Conservation (phyloP, 2,888 invertebrate genomes). For the Harpagoxenus sublaevis region DNA sequence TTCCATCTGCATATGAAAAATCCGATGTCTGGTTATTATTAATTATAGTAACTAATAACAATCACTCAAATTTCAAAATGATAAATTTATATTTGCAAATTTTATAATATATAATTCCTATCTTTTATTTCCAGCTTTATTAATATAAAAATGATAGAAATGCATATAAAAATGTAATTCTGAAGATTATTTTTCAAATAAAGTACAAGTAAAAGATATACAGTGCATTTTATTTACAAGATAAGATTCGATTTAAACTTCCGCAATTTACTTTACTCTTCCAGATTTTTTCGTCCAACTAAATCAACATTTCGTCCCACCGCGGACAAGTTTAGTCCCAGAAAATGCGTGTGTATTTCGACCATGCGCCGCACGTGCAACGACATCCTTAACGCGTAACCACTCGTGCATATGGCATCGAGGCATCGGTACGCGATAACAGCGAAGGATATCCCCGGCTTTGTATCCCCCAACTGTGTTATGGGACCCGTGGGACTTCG, state of each 20-base stretch:
- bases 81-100: neutral
- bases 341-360: slow-evolving; percentile 24
- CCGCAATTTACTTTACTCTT: neutral
- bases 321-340: neutral
- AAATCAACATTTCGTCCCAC: neutral
- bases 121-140: neutral
- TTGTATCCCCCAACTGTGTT: slow-evolving; percentile 74
- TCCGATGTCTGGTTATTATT: no score
- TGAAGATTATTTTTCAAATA: no score
- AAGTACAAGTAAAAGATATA: no score
- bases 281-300: neutral
- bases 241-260: neutral
- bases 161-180: no score
- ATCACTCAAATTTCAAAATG: neutral
- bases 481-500: slow-evolving; percentile 84
- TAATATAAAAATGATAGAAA: no score
- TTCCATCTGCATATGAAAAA: no score
- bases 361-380: slow-evolving; percentile 58
- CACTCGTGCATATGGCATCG: slow-evolving; percentile 77
- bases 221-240: no score
- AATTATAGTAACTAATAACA: neutral
- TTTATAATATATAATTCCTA: neutral
- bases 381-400: slow-evolving; percentile 73
- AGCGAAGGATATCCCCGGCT: slow-evolving; percentile 67
- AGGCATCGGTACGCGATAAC: slow-evolving; percentile 74